These are phyloP conservation scores for Myanophis thanlyinensis DNA, from an alignment of 2,113 vertebrate species.

Conservation along the genomic window DNA sequence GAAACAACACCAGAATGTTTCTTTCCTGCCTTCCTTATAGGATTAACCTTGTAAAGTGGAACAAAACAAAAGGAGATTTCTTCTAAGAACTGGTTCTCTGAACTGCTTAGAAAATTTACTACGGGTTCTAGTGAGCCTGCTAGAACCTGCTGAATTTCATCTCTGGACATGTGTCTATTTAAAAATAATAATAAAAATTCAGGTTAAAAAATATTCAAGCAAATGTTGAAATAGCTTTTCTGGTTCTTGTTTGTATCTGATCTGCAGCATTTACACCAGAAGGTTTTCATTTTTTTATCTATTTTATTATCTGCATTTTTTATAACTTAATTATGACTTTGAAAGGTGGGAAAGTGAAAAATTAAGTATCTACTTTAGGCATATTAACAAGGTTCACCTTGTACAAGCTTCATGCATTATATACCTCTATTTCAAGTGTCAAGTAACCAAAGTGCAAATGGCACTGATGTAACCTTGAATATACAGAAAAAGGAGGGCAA, in stretches of 20 bases:
- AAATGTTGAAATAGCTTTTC: not conserved
- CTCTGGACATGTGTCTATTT: not conserved
- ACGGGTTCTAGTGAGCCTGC: too few species aligned
- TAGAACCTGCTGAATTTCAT: too few species aligned
- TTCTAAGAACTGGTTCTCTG: too few species aligned
- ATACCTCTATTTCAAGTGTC: not conserved
- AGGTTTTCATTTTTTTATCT: not conserved
- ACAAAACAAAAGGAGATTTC: too few species aligned
- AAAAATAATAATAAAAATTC: not conserved
- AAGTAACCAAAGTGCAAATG: not conserved
- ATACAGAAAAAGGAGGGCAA: not conserved
- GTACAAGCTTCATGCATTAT: not conserved
- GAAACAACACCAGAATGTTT: too few species aligned
- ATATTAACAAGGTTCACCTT: not conserved
- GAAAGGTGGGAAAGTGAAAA: not conserved
- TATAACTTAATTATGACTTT: not conserved
- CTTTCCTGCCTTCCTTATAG: too few species aligned
- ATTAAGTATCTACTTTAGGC: not conserved
- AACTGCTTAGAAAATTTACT: too few species aligned
- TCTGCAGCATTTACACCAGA: not conserved
- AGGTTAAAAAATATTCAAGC: not conserved
- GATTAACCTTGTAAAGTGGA: too few species aligned
- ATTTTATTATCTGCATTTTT: not conserved
- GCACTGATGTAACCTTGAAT: not conserved
- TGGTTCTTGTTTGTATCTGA: not conserved